A percentile compares a stretch with the other conserved stretches of the same genome.
These are phyloP conservation scores for Schizaphis graminum DNA, from an alignment of 2,888 invertebrate species.

Conservation along the genomic window DNA sequence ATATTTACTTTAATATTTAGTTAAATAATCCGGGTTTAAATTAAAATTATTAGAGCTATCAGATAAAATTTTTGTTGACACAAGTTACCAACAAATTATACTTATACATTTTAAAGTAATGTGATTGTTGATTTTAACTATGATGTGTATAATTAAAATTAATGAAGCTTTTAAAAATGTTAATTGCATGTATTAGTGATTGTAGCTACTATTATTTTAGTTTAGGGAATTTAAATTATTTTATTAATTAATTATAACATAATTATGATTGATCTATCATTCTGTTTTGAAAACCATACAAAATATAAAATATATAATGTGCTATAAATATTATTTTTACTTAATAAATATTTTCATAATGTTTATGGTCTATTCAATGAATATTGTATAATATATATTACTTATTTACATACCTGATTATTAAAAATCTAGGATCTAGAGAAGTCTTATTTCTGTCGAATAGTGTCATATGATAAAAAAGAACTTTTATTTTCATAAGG, in stretches of 20 bases:
- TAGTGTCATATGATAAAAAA: background rate
- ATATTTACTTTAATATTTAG: background rate
- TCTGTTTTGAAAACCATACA: background rate
- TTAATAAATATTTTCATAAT: background rate
- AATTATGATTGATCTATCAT: background rate
- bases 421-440: background rate
- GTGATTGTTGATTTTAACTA: background rate
- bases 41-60: background rate
- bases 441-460: background rate
- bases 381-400: background rate
- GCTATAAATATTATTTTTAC: background rate
- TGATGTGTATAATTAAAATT: constrained; percentile 28
- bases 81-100: background rate
- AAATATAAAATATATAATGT: background rate
- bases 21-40: background rate
- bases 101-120: background rate
- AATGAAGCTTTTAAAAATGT: background rate
- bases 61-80: background rate
- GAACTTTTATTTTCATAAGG: background rate
- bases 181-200: background rate
- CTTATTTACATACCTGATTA: background rate
- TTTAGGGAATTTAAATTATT: background rate
- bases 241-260: background rate
- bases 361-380: background rate
- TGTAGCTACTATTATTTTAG: constrained; percentile 11